phyloP scores from a whole-genome alignment of 2,888 invertebrate genomes.

The Leptopterna dolabrata region DNA sequence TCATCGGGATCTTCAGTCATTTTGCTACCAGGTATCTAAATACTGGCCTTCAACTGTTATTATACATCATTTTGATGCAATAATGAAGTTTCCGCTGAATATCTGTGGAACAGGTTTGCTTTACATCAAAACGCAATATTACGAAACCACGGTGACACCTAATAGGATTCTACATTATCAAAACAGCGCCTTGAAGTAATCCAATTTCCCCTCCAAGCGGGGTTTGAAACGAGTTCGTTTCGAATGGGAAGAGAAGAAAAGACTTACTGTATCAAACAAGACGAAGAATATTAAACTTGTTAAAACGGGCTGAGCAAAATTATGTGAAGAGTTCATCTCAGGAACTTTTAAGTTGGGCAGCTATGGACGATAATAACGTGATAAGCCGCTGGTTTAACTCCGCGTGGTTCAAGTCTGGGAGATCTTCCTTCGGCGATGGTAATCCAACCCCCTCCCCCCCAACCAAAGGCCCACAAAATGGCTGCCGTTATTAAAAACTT shows the following conservation, averaged over 20 bases:
- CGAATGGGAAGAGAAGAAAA: not conserved
- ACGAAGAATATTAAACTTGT: constrained; percentile 43
- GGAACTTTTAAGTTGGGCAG: constrained; percentile 35
- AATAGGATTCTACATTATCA: not conserved
- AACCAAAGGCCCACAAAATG: constrained; percentile 12
- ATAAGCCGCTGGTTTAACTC: constrained; percentile 41
- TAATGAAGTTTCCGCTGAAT: too few species aligned
- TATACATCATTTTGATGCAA: too few species aligned
- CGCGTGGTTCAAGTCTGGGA: constrained; percentile 13
- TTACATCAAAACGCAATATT: too few species aligned
- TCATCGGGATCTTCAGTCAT: too few species aligned
- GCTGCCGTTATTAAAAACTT: constrained; percentile 49
- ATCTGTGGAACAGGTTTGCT: too few species aligned
- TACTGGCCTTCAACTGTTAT: too few species aligned
- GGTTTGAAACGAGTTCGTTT: not conserved
- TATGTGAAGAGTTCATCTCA: constrained; percentile 42
- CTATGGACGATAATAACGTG: constrained; percentile 47
- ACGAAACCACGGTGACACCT: too few species aligned
- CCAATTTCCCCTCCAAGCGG: not conserved
- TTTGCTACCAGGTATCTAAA: too few species aligned
- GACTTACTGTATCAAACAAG: constrained; percentile 32
- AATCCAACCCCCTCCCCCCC: constrained; percentile 11
- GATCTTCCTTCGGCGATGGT: constrained; percentile 25
- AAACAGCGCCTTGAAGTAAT: not conserved
- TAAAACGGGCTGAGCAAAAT: constrained; percentile 42